These are phyloP conservation scores for Synanthedon tipuliformis DNA, from an alignment of 2,888 invertebrate genomes.

Conservation along the genomic window DNA sequence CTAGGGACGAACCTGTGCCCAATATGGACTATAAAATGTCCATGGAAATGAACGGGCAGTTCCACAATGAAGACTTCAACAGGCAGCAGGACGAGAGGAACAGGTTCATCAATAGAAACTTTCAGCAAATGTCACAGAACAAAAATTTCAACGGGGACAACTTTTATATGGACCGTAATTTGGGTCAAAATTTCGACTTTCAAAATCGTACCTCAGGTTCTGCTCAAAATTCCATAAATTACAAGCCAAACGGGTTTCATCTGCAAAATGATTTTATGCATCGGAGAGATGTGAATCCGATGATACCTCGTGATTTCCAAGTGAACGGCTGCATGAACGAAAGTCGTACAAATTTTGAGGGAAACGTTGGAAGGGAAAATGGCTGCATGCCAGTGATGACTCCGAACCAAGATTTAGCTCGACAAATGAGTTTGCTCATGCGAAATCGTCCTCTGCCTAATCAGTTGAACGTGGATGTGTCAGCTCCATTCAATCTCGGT, in stretches of 20 bases:
- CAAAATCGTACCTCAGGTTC: slow-evolving; percentile 34
- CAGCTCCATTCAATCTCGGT: slow-evolving; percentile 55
- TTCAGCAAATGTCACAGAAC: slow-evolving; percentile 29
- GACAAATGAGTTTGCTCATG: slow-evolving; percentile 57
- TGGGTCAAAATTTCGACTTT: slow-evolving; percentile 46
- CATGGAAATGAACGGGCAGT: slow-evolving; percentile 44
- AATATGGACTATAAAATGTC: slow-evolving; percentile 47
- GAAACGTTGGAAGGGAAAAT: slow-evolving; percentile 28
- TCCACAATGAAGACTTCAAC: slow-evolving; percentile 37
- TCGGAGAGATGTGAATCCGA: slow-evolving; percentile 40
- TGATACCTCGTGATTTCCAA: slow-evolving; percentile 38
- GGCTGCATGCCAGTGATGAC: slow-evolving; percentile 42
- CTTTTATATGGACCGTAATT: slow-evolving; percentile 28
- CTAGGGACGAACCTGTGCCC: slow-evolving; percentile 34
- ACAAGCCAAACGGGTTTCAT: slow-evolving; percentile 48
- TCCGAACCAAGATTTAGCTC: slow-evolving; percentile 53
- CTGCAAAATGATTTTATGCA: slow-evolving; percentile 44
- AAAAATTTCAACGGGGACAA: slow-evolving; percentile 42
- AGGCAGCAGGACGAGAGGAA: slow-evolving; percentile 42
- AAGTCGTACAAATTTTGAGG: slow-evolving; percentile 39
- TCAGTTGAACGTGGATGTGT: slow-evolving; percentile 56
- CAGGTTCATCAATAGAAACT: slow-evolving; percentile 45
- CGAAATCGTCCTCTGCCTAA: slow-evolving; percentile 53
- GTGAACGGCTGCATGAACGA: slow-evolving; percentile 29
- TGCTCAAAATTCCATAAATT: slow-evolving; percentile 28